Evolutionary conservation across 2,888 invertebrate species (phyloP).

Genomic region (Brachyptera putata): DNA sequence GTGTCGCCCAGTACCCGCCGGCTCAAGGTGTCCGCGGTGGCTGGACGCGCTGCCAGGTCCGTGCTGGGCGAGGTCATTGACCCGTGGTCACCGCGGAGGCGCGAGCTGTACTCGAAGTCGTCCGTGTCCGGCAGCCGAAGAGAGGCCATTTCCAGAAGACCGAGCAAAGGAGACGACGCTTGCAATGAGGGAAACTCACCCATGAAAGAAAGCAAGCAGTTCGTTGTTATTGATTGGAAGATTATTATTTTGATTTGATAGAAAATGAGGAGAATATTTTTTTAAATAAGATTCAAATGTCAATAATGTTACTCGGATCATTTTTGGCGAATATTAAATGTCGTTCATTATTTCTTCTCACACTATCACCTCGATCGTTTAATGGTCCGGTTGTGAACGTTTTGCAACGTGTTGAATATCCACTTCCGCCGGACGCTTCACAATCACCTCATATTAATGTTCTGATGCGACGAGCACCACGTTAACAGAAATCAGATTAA

Average conservation of each 20-base stretch:
- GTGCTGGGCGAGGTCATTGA: conserved; percentile 23
- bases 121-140: conserved; percentile 48
- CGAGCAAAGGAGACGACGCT: conserved; percentile 43
- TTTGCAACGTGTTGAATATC: too few relatives aligned
- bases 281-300: too few relatives aligned
- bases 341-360: too few relatives aligned
- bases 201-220: conserved; percentile 38
- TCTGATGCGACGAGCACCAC: too few relatives aligned
- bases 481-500: too few relatives aligned
- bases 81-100: conserved; percentile 34
- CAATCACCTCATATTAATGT: too few relatives aligned
- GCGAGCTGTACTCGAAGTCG: conserved; percentile 45
- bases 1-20: conserved; percentile 17
- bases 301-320: too few relatives aligned
- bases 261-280: too few relatives aligned
- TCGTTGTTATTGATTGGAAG: neutral
- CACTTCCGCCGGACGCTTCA: too few relatives aligned
- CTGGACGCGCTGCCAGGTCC: conserved; percentile 10
- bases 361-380: too few relatives aligned
- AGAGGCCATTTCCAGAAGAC: conserved; percentile 47
- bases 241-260: neutral
- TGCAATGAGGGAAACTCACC: conserved; percentile 43
- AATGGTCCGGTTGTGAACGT: too few relatives aligned
- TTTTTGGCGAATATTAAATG: conserved; percentile 6
- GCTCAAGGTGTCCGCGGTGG: neutral